These are phyloP conservation scores for Trematomus loennbergii DNA, from an alignment of 2,113 vertebrate genomes.

Conservation along the genomic window DNA sequence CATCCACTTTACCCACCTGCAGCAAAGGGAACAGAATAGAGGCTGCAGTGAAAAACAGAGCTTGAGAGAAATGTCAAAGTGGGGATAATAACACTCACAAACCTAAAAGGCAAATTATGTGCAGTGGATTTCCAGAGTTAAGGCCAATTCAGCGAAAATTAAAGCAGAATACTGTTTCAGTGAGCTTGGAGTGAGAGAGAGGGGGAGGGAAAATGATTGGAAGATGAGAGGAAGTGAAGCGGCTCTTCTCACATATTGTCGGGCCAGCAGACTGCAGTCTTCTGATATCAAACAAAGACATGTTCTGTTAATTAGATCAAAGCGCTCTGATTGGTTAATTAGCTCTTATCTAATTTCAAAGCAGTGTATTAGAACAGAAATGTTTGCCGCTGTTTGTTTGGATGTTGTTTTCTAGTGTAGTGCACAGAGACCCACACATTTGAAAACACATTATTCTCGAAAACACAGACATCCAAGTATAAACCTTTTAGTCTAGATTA, in stretches of 20 bases:
- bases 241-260: conserved; percentile 30
- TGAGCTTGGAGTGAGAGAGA: background rate
- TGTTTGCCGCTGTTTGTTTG: conserved; percentile 15
- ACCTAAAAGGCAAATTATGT: conserved; percentile 28
- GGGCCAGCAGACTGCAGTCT: conserved; percentile 25
- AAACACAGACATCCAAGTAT: background rate
- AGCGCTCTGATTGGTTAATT: conserved; percentile 61
- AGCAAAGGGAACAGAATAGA: conserved; percentile 1
- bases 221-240: conserved; percentile 12
- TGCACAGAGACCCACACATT: background rate
- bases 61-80: conserved; percentile 4
- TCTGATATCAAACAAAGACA: conserved; percentile 38
- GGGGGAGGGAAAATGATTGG: conserved; percentile 11
- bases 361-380: conserved; percentile 37
- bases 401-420: conserved; percentile 36
- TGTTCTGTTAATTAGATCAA: conserved; percentile 54
- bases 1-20: background rate
- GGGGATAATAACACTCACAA: conserved; percentile 3
- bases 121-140: background rate
- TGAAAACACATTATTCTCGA: conserved; percentile 8
- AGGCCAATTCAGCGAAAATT: conserved; percentile 1
- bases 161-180: background rate
- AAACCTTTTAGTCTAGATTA: conserved; percentile 19
- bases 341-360: conserved; percentile 56
- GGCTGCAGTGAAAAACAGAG: conserved; percentile 8